Evolutionary conservation across 2,888 invertebrate species (phyloP).

Genomic region (Yponomeuta malinellus): DNA sequence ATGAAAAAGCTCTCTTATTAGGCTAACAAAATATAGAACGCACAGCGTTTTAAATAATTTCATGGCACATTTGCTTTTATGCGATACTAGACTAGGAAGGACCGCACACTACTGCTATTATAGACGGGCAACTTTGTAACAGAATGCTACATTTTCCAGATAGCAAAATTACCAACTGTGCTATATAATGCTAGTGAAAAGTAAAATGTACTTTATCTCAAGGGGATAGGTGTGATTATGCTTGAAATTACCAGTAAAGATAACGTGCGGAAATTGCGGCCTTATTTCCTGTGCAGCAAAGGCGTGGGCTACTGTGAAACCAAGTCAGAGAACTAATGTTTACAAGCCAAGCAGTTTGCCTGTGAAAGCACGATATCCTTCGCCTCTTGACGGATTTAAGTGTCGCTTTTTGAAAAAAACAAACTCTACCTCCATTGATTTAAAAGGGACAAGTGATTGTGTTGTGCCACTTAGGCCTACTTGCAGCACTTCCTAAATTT

Average conservation of each 20-base stretch:
- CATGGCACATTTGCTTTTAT: slow-evolving; percentile 2
- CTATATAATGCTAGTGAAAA: neutral
- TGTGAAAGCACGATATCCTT: neutral
- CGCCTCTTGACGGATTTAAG: neutral
- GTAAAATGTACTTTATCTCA: neutral
- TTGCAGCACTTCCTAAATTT: no score
- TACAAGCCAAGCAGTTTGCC: slow-evolving; percentile 12
- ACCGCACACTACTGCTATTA: neutral
- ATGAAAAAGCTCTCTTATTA: neutral
- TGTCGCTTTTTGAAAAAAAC: neutral
- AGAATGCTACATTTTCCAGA: slow-evolving; percentile 7
- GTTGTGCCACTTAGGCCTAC: no score
- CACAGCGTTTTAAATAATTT: neutral
- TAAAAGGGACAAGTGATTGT: no score
- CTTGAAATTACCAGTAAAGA: neutral
- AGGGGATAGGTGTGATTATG: neutral
- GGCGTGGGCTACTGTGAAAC: slow-evolving; percentile 13
- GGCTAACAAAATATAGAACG: neutral
- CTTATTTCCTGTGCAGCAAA: slow-evolving; percentile 1
- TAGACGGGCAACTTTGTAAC: slow-evolving; percentile 4
- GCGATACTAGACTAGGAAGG: neutral
- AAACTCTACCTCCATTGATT: neutral
- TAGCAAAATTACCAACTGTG: neutral
- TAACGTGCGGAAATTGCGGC: neutral
- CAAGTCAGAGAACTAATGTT: slow-evolving; percentile 19